Percentiles rank a stretch among this genome's conserved stretches.
phyloP scores from a whole-genome alignment of 2,888 invertebrate genomes.

The Molorchus minor region DNA sequence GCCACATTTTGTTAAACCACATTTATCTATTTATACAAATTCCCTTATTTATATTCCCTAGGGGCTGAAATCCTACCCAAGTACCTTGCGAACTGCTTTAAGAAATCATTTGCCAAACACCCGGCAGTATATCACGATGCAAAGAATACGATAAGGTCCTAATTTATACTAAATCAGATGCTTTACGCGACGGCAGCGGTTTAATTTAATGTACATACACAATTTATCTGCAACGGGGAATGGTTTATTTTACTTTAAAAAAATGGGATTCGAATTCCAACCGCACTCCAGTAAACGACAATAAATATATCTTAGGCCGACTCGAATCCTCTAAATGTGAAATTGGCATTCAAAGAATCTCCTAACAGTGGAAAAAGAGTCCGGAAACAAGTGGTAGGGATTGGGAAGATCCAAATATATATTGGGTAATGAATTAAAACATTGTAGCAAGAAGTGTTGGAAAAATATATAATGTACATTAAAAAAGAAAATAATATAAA shows the following conservation, averaged over 20 bases:
- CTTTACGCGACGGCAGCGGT: conserved; percentile 1
- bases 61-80: background rate
- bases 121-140: background rate
- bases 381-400: background rate
- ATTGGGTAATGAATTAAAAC: no score
- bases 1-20: no score
- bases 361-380: background rate
- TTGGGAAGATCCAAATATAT: background rate
- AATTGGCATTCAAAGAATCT: conserved; percentile 44
- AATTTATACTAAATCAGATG: conserved; percentile 18
- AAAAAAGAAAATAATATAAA: no score
- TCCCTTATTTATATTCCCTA: background rate
- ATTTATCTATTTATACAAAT: background rate
- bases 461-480: no score
- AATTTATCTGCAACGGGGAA: conserved; percentile 3
- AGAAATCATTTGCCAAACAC: background rate
- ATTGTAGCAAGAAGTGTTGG: no score
- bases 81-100: background rate
- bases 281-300: conserved; percentile 42
- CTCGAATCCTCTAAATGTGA: conserved; percentile 31
- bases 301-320: conserved; percentile 47
- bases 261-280: conserved; percentile 49
- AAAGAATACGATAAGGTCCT: background rate
- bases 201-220: conserved; percentile 18
- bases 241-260: conserved; percentile 24